Conservation (phyloP, 2,113 vertebrate genomes). For the Myiopsitta monachus region DNA sequence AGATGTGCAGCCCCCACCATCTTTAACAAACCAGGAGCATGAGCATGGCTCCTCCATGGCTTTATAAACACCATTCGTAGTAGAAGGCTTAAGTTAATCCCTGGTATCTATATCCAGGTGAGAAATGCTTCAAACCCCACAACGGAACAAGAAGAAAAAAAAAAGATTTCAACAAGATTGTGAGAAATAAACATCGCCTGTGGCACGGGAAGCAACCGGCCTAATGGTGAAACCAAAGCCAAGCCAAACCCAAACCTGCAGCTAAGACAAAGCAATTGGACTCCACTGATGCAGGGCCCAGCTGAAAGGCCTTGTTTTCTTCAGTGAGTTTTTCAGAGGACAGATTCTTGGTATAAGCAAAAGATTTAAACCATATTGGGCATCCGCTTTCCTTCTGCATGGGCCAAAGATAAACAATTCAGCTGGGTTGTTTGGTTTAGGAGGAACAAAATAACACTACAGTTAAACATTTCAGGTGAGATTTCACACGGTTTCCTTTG, state of each 20-base stretch:
- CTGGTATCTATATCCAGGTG: accelerated
- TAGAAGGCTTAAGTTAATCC: neutral
- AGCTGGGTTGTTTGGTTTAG: neutral
- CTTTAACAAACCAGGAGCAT: neutral
- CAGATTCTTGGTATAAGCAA: neutral
- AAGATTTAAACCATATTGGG: neutral
- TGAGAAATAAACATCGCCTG: neutral
- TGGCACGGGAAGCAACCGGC: neutral
- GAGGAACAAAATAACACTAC: neutral
- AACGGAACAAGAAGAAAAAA: neutral
- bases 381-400: neutral
- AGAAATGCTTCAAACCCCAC: neutral
- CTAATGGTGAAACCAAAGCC: neutral
- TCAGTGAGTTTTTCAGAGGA: neutral
- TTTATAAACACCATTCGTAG: neutral
- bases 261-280: neutral
- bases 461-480: neutral
- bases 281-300: neutral
- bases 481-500: neutral
- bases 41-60: accelerated
- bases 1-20: neutral
- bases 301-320: neutral
- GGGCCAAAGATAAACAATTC: neutral
- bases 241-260: neutral
- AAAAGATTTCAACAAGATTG: neutral